Evolutionary conservation across 2,888 invertebrate genomes (phyloP), one percentile per base, ranked within the genome.

Genomic region (Suillia variegata): DNA sequence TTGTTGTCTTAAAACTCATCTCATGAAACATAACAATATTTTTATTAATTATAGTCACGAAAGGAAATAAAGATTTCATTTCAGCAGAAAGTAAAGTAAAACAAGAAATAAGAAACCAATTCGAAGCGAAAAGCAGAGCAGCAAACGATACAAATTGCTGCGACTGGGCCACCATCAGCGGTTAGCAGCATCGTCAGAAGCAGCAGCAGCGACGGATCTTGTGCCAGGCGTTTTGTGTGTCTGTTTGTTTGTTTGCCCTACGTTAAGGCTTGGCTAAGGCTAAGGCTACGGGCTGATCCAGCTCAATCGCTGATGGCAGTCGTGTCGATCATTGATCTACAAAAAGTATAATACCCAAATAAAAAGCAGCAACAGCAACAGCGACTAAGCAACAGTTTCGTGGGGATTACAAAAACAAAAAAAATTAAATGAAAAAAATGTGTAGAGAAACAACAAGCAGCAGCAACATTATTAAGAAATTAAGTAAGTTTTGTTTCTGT

Each of bases 11-110:
- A 12, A 45, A 45, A 4, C 13, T 45, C 45, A 45, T 5, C 45
- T 17, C 20, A 15, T 10, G 45, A 18, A 52, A 52, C 52, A 34
- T 54, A 54, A 61, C 49, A 48, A 54, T 57, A 54, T 57, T 56
- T 61, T 74, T 74, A 71, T 75, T 75, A 77, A 77, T 77, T 77
- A 77, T 76, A 78, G 78, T 78, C 75, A 77, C 77, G 78, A 77
- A 75, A 77, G 76, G 76, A 77, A 73, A 75, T 75, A 74, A 73
- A 73, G 73, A 73, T 73, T 75, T 73, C 70, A 75, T 73, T 75
- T 75, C 73, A 74, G 72, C 73, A 69, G 74, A 72, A 74, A 69
- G 71, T 68, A 72, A 74, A 64, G 70, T 68, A 55, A 45, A 6
- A n/a, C n/a, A n/a, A n/a, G n/a, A n/a, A n/a, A n/a, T n/a, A n/a